Conservation (phyloP, 2,113 vertebrate species). For the Alouatta palliata region DNA sequence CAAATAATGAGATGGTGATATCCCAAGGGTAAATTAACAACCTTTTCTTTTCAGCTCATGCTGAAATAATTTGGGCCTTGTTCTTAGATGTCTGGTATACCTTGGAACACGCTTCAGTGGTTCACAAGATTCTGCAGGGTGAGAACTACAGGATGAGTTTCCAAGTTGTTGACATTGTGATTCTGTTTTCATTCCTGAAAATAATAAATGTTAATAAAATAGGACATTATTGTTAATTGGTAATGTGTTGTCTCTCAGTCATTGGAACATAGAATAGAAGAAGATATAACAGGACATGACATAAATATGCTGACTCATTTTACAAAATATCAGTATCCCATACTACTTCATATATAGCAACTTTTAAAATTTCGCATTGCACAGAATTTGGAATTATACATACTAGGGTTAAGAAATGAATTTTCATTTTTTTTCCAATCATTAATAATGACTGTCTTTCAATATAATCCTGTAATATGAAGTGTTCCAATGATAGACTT, state of each 20-base stretch:
- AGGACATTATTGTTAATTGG: not conserved
- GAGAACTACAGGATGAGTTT: not conserved
- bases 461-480: conserved; percentile 68
- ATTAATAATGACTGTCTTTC: conserved; percentile 69
- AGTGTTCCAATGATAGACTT: conserved; percentile 82
- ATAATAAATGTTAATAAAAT: not conserved
- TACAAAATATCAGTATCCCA: not conserved
- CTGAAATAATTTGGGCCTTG: not conserved
- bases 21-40: not conserved
- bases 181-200: not conserved
- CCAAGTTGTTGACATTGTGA: not conserved
- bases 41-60: not conserved
- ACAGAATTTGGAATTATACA: conserved; percentile 7
- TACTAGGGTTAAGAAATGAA: conserved; percentile 47
- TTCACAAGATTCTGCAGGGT: not conserved
- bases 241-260: not conserved
- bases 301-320: conserved; percentile 33
- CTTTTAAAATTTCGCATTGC: conserved; percentile 6
- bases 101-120: not conserved
- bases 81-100: not conserved
- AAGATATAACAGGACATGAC: not conserved
- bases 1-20: not conserved
- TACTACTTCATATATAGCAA: not conserved
- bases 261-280: not conserved
- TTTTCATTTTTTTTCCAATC: conserved; percentile 34